Evolutionary conservation across 1,140 invertebrate genomes (phyloP), one percentile per base, ranked within the genome.

Genomic region (Euborellia annulipes): DNA sequence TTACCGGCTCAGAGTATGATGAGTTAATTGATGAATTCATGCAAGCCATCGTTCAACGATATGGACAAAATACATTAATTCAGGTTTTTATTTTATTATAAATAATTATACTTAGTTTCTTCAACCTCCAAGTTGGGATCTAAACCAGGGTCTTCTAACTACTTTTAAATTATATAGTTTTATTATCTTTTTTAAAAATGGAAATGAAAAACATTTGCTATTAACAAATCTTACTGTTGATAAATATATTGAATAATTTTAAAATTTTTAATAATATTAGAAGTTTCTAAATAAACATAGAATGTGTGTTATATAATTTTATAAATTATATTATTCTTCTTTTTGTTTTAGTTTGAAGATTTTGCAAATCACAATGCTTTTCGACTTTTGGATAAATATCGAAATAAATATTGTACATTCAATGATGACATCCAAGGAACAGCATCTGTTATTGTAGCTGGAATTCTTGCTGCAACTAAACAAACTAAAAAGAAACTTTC

Each of bases 21-120:
- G 82, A 85, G 6, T 85, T 98, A 48, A 69, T 99, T 32, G 93
- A 98, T 38, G 96, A 98, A 68, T 98, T 98, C 60, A 96, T 99
- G 90, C 58, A 78, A 38, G 88, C 93, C 0, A 82, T 81, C 14
- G 80, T 94, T 0, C 72, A 75, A 47, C 75, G 87, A 51, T 94
- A 78, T 56, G 84, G 85, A 0, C 77, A 82, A 57, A 88, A 82
- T 56, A 79, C 78, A 27, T 66, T 89, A 4, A 87, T 88, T 41
- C 71, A 66, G 52, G 56, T 55, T 44, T 45, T 17, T 27, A 27
- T 6, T 6, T 27, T 27, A 11, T n/a, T n/a, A n/a, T n/a, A n/a
- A n/a, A n/a, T n/a, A n/a, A n/a, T n/a, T n/a, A n/a, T n/a, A n/a
- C n/a, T n/a, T n/a, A n/a, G n/a, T n/a, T n/a, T n/a, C n/a, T n/a